Evolutionary conservation across 2,797 vertebrate genomes (phyloP), one percentile per base, ranked within the genome.

Genomic region (Mus minutoides): DNA sequence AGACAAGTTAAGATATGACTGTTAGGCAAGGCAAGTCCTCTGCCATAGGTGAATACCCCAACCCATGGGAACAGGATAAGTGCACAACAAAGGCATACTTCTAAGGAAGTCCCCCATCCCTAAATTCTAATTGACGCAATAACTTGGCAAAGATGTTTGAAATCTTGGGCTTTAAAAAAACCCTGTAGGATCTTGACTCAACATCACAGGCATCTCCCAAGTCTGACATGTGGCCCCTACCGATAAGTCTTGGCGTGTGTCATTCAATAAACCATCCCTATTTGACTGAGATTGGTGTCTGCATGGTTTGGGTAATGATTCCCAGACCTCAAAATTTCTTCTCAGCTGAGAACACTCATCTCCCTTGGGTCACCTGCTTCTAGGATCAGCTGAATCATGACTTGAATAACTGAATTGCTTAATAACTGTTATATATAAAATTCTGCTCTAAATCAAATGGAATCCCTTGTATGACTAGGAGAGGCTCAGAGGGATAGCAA

Each of bases 381-480:
- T 3, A 6, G 3, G 5, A 13, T 34, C 64, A 52, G 17, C 46
- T 0, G 69, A 56, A 3, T 64, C 31, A 24, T 67, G 19, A 6
- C 0, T 29, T 40, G n/a, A 1, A 37, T 14, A 17, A 7, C 0
- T 8, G 78, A 21, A 11, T n/a, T 78, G 43, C 11, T 73, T 34
- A 43, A 9, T 29, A 34, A 71, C 11, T 29, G 10, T 22, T 52
- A 7, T 1, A 1, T 37, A 34, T 7, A 29, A 26, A 60, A 60
- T 0, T 21, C 7, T 21, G 11, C 3, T 52, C 43, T 16, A 13
- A 3, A 43, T 21, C 1, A 93, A 64, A 40, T 31, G 2, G 64
- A 87, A 84, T 14, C 31, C 12, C 24, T 12, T 19, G 0, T 40
- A 13, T n/a, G n/a, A 26, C 78, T 37, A 3, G 0, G 3, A 17